Evolutionary conservation across 1,140 invertebrate genomes (phyloP), one percentile per base, ranked within the genome.

Genomic region (Cheumatopsyche charites): DNA sequence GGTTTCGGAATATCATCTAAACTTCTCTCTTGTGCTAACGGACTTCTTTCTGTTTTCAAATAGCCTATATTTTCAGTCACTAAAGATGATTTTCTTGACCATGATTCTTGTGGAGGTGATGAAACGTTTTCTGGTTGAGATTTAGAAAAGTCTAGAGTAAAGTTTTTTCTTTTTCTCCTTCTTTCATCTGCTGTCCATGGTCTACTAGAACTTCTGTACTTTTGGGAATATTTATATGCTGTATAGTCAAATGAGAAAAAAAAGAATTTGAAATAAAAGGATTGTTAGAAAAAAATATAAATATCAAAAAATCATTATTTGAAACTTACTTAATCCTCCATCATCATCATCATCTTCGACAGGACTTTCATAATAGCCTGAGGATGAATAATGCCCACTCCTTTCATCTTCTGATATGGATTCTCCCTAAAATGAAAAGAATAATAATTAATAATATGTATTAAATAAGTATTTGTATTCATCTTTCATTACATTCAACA

Each of bases 301-400:
- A 62, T 62, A n/a, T n/a, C n/a, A n/a, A n/a, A n/a, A n/a, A n/a
- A n/a, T n/a, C n/a, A n/a, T 21, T 5, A 49, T 52, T 67, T 43
- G 70, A 61, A 68, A 62, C 80, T 79, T 83, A 87, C 85, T 87
- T 77, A 84, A 79, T 29, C 83, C 83, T 49, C 83, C 83, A 76
- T 84, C 82, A 73, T 84, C 82, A 2, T 77, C 73, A 11, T 83
- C 86, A 76, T 93, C 91, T 26, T 91, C 89, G 0, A 90, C 86
- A 11, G 91, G 91, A 78, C 90, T 92, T 78, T 92, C 90, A 78
- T 92, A 93, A 75, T 91, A 91, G 1, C 90, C 91, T 0, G 91
- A 91, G 0, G 91, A 92, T 55, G 90, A 92, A 77, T 90, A 90
- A 70, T 89, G 89, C 43, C 87, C 88, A 80, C 88, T 90, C 79